These are phyloP conservation scores for Lepus oiostolus DNA, from an alignment of 2,797 vertebrate species.

Conservation along the genomic window DNA sequence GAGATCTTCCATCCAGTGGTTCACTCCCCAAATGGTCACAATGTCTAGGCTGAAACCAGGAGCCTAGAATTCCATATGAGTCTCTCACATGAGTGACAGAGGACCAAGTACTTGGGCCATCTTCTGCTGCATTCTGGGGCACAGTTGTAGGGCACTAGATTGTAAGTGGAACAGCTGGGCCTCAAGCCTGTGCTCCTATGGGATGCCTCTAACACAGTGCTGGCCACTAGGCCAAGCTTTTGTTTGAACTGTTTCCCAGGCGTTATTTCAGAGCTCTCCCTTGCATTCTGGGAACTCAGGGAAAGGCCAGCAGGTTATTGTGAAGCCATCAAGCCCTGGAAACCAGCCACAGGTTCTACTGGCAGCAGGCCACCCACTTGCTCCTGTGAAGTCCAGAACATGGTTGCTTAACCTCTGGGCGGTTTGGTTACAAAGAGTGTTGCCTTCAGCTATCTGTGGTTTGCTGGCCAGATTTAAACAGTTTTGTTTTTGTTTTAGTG, in stretches of 20 bases:
- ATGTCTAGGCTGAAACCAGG: no score
- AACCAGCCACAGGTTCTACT: background rate
- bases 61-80: no score
- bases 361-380: background rate
- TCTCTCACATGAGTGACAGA: no score
- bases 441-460: background rate
- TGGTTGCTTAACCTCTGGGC: no score
- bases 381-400: background rate
- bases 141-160: no score
- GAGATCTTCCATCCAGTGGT: no score
- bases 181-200: no score
- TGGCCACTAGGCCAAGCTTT: background rate
- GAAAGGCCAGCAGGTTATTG: conserved; percentile 28
- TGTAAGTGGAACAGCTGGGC: no score
- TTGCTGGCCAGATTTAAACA: conserved; percentile 32
- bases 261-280: conserved; percentile 71
- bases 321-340: conserved; percentile 52
- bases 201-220: no score
- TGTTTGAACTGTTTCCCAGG: conserved; percentile 49
- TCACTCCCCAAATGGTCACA: no score
- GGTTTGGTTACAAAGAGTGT: background rate
- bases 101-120: no score
- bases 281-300: conserved; percentile 43
- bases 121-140: no score
- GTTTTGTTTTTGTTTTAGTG: conserved; percentile 53